Evolutionary conservation across 2,113 vertebrate species (phyloP).

Genomic region (Haliaeetus leucogaster): DNA sequence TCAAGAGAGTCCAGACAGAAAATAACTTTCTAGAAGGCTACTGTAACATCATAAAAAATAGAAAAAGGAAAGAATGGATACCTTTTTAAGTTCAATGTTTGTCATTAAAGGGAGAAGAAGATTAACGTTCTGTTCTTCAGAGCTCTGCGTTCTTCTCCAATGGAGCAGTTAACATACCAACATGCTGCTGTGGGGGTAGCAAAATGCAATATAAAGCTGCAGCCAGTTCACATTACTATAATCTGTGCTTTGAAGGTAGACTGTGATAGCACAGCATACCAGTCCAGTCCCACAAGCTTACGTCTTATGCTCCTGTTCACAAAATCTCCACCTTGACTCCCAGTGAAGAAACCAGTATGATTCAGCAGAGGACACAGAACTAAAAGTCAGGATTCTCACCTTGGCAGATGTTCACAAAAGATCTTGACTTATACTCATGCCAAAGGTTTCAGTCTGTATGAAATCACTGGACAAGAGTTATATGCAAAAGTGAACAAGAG

Average conservation of each 20-base stretch:
- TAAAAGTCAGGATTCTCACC: not conserved
- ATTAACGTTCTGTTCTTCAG: not conserved
- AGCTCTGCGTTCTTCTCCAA: not conserved
- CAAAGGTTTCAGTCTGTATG: not conserved
- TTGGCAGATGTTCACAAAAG: not conserved
- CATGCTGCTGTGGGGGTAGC: not conserved
- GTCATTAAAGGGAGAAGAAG: not conserved
- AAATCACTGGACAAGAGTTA: not conserved
- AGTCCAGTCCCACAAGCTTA: not conserved
- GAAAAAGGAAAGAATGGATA: not conserved
- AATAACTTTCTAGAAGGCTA: not conserved
- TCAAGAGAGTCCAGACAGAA: not conserved
- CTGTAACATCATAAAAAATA: not conserved
- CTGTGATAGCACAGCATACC: not conserved
- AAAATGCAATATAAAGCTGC: not conserved
- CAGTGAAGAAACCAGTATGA: not conserved
- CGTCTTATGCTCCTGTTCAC: accelerated
- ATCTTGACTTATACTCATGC: not conserved
- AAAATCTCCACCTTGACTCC: not conserved
- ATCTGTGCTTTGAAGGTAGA: not conserved
- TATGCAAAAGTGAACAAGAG: not conserved
- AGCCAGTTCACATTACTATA: not conserved
- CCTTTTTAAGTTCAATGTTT: not conserved
- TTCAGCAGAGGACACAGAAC: not conserved
- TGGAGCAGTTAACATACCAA: not conserved